Base-by-base conservation (phyloP, 2,888 invertebrate genomes). In the Pogonocherus hispidulus region DNA sequence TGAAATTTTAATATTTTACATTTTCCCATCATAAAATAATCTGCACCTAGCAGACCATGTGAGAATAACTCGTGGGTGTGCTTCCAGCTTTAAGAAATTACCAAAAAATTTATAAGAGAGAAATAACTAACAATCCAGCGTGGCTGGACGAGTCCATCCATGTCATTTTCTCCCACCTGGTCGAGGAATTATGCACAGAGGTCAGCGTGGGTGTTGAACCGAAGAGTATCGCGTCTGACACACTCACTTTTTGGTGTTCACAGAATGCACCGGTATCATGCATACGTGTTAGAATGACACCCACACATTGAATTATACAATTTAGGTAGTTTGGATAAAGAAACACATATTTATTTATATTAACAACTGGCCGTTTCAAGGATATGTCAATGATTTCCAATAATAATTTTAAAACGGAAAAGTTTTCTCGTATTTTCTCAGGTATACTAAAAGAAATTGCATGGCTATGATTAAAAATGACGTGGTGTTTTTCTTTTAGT, bases 141-240 rank as follows among this genome's bases (percentile, higher is more conserved):
- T 20, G 23, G 22, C 20, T 11, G 22, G 22, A 14, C 8, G 16
- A 57, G 20, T 20, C 6, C 44, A 44, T 57, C 46, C 44, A 8
- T 41, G 46, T 57, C 23, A 57, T 46, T 57, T 35, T 16, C 20
- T 37, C 55, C 57, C 57, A 46, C 44, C 46, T 27, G 57, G 44
- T n/a, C 23, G 22, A 23, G 44, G 22, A 57, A 46, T 14, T 41
- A 57, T 46, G 57, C 44, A 57, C 44, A 16, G 57, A 37, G 57
- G 57, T 57, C 57, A 57, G 23, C 57, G 57, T 57, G 23, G 57
- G 57, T 41, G 57, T 46, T 44, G 22, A n/a, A 1, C 44, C 27
- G 22, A 44, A 57, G 44, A 57, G 18, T 23, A 41, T 23, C 57
- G 14, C 57, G 16, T 57, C 27, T 3, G 23, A 44, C 14, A 16